Base-by-base conservation (phyloP, 2,113 vertebrate genomes). In the Dasyornis broadbenti region DNA sequence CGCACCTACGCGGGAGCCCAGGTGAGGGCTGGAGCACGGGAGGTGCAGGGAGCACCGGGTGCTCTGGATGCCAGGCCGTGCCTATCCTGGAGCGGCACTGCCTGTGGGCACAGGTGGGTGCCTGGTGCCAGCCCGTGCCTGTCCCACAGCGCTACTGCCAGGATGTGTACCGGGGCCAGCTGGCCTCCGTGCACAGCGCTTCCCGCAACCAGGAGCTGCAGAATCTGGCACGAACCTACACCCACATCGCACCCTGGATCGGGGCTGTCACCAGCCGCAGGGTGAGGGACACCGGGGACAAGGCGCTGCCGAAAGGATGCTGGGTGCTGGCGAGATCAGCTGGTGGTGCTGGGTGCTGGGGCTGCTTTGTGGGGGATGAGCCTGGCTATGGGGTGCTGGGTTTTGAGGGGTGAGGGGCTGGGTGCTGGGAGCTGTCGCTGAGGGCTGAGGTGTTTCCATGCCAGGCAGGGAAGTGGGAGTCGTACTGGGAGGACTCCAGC, bases 1-100 rank as follows among this genome's bases (percentile, higher is more conserved):
- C 9, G 1, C 71, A 52, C 61, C 50, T 71, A 82, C 9, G 0
- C 6, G 0, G 0, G 1, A 0, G 89, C 92, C 33, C 33, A 82
- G 65, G 91, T 73, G 40, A 91, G 91, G n/a, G 54, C 35, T 0
- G 65, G 65, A 64, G 28, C n/a, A 16, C 2, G 2, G 7, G 7
- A 15, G 42, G 35, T 10, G 21, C 0, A 2, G 15, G 15, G 49
- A 10, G 35, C 8, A 4, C 40, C 33, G 19, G 68, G 33, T 12
- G 31, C 63, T 10, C 64, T 4, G 12, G 33, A 5, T 6, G 13
- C 52, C 69, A 22, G 30, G 3, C 75, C 2, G 0, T 35, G 39
- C 33, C 27, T 0, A 0, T 52, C 20, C 20, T n/a, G 3, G 7
- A 9, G 61, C 2, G 5, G 13, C 5, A 19, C 26, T 30, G 65